A percentile compares a stretch with the other conserved stretches of the same genome.
Evolutionary conservation across 2,797 vertebrate species (phyloP).

Genomic region (Anguilla pacifica): DNA sequence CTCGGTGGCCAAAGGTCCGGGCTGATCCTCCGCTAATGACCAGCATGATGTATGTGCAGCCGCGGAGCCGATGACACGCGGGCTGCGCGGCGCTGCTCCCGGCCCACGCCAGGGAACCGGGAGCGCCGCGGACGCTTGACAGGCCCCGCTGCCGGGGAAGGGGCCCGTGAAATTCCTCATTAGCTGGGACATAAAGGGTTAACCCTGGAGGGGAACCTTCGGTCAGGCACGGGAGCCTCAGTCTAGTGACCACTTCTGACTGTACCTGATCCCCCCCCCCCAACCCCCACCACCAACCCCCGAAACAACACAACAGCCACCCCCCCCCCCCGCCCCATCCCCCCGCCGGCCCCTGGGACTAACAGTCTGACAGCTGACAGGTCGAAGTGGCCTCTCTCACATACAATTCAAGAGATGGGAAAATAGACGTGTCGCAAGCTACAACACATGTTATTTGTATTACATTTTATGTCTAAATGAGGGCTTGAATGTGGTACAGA

Average conservation of each 20-base stretch:
- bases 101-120: slow-evolving; percentile 59
- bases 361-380: slow-evolving; percentile 16
- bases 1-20: slow-evolving; percentile 86
- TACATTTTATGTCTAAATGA: neutral
- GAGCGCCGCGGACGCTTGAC: slow-evolving; percentile 63
- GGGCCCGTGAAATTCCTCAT: slow-evolving; percentile 37
- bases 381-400: neutral
- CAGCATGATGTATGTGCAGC: slow-evolving; percentile 85
- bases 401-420: neutral
- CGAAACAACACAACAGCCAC: neutral
- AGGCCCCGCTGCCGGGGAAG: slow-evolving; percentile 54
- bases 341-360: neutral
- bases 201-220: slow-evolving; percentile 46
- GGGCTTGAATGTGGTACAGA: neutral
- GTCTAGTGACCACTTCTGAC: neutral
- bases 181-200: slow-evolving; percentile 64
- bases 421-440: neutral
- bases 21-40: slow-evolving; percentile 88
- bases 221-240: neutral
- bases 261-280: slow-evolving; percentile 11
- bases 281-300: neutral
- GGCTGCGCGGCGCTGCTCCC: slow-evolving; percentile 70
- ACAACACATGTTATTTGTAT: neutral
- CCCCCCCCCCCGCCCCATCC: neutral
- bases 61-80: slow-evolving; percentile 77